Evolutionary conservation across 2,888 invertebrate genomes (phyloP), one percentile per base, ranked within the genome.

Genomic region (Cremastinae sp.): DNA sequence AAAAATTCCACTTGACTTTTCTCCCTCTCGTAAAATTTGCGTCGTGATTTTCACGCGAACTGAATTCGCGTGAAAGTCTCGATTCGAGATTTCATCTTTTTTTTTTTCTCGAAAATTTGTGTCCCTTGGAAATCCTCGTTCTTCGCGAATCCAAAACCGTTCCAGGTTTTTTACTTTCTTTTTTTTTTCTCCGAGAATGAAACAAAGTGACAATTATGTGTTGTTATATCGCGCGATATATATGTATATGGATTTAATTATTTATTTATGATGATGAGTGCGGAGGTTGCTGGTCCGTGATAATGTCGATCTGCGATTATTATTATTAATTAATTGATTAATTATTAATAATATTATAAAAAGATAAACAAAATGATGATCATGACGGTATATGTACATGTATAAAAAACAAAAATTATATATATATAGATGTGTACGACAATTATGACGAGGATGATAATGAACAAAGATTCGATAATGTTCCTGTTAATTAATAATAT

Each of bases 401-500:
- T 70, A 10, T 53, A 45, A 39, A n/a, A 10, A 18, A 20, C 14
- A 10, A 14, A 69, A 49, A 62, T 56, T 76, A 62, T 68, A 61
- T 64, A 43, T 78, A 74, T 81, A 74, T 51, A 43, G 43, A 39
- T 28, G 74, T 76, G 75, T 79, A 80, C 77, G 79, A 82, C 80
- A 80, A 81, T 80, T 78, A 80, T 80, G 80, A 81, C 78, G 75
- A 74, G 61, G 78, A 79, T 75, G 76, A 79, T 79, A 65, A 78
- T 79, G 79, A 86, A 87, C 85, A 88, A 87, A 88, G 88, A 87
- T 88, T 89, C 87, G 87, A 88, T 89, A 83, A 88, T 89, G 89
- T 89, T 89, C 89, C 89, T 89, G 88, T 89, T 89, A 86, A 87
- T 86, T 86, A 84, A 86, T 87, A 86, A 84, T 87, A 84, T 82